Base-by-base conservation (phyloP, 2,888 invertebrate species). In the Nemotelus nigrinus region DNA sequence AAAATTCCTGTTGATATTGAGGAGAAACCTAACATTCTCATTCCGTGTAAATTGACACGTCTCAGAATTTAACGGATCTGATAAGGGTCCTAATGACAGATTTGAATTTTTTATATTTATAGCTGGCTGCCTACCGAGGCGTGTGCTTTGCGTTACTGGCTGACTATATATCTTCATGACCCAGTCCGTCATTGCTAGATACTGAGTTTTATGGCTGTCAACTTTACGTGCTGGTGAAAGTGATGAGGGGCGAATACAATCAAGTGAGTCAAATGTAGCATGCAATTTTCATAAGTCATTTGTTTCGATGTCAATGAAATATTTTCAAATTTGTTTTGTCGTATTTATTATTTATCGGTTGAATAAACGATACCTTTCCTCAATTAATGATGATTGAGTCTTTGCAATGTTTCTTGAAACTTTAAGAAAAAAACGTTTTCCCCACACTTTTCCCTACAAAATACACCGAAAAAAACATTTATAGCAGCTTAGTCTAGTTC, bases 21-120 rank as follows among this genome's bases (percentile, higher is more conserved):
- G 48, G 63, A 60, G 48, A 60, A 60, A 25, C 47, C 41, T 44
- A 45, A 48, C 53, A 55, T 70, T 70, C 47, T 45, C 41, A 60
- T 57, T 48, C 74, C 74, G 60, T 60, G 74, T 60, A 74, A 74
- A 74, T 74, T 74, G 74, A 74, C 74, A 74, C 74, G 60, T 74
- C 74, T 60, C 63, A 48, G 50, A 74, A 60, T 74, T 74, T 74
- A 60, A 74, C 74, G 74, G 63, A 74, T 74, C 74, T 74, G 74
- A 74, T 74, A 74, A 74, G 74, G 74, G 74, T 74, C 74, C 60
- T 74, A 74, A 74, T 74, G 74, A 74, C 60, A 74, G 74, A 74
- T 74, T 74, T 74, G 74, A 74, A 74, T 74, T 74, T 74, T 74
- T 74, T 60, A 74, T 74, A 74, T 74, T 74, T 74, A 74, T 41